Evolutionary conservation across 2,888 invertebrate species (phyloP).

Genomic region (Cremastinae sp.): DNA sequence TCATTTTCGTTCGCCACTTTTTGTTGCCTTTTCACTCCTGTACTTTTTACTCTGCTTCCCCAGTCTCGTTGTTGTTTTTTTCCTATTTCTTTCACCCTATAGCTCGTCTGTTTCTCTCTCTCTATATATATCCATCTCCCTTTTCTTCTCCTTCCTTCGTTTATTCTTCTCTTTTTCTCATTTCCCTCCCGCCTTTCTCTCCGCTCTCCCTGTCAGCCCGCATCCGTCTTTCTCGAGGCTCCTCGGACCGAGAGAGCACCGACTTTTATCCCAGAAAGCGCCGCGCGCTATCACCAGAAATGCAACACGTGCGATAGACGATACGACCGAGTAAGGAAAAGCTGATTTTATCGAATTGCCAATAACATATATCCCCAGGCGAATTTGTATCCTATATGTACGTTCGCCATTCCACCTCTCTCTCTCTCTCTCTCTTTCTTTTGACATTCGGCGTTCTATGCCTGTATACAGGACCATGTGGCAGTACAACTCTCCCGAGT

Average conservation of each 20-base stretch:
- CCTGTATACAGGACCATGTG: not conserved
- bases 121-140: conserved; percentile 40
- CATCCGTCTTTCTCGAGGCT: conserved; percentile 5
- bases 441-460: conserved; percentile 1
- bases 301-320: conserved; percentile 49
- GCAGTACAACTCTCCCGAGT: conserved; percentile 34
- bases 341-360: conserved; percentile 52
- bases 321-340: conserved; percentile 19
- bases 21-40: not conserved
- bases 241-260: conserved; percentile 25
- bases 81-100: too few species aligned
- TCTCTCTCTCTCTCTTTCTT: not conserved
- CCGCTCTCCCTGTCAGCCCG: not conserved
- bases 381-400: conserved; percentile 34
- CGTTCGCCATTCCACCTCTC: not conserved
- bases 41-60: too few species aligned
- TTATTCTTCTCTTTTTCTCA: conserved; percentile 5
- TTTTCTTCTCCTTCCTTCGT: not conserved
- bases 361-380: conserved; percentile 34
- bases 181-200: not conserved
- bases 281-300: not conserved
- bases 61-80: too few species aligned
- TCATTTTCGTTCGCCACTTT: conserved; percentile 29
- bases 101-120: too few species aligned
- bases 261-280: conserved; percentile 15